Conservation (phyloP, 2,113 vertebrate genomes). For the Phalacrocorax carbo region DNA sequence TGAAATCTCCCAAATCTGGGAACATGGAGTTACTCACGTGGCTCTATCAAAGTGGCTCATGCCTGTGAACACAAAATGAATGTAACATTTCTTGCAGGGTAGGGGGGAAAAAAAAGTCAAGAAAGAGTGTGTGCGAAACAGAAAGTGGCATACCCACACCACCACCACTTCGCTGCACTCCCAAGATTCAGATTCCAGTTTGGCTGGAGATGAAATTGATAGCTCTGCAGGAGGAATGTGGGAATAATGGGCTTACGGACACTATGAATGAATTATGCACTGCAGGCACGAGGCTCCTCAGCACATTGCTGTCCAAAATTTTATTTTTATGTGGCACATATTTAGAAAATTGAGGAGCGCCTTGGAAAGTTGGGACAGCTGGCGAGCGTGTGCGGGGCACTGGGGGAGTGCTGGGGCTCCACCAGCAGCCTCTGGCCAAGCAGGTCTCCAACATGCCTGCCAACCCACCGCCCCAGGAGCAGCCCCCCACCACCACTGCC, state of each 20-base stretch:
- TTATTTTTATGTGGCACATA: conserved; percentile 76
- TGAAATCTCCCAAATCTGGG: background rate
- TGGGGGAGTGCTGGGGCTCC: conserved; percentile 50
- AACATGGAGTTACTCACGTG: background rate
- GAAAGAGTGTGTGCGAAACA: background rate
- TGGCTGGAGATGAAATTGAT: conserved; percentile 23
- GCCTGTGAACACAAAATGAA: background rate
- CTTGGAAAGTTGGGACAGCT: conserved; percentile 76
- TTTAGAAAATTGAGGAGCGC: conserved; percentile 74
- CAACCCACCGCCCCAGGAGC: conserved; percentile 63
- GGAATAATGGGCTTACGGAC: conserved; percentile 23
- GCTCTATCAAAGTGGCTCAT: background rate
- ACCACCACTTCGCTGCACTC: background rate
- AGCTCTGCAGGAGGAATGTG: conserved; percentile 45
- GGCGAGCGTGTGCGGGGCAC: conserved; percentile 37
- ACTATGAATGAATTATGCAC: conserved; percentile 60
- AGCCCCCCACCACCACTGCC: conserved; percentile 30
- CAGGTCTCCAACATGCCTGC: conserved; percentile 21
- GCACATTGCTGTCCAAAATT: conserved; percentile 30
- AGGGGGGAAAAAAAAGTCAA: background rate
- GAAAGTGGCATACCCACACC: background rate
- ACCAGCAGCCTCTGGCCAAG: conserved; percentile 35
- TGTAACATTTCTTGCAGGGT: background rate
- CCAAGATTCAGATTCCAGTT: conserved; percentile 40
- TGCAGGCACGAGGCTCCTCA: conserved; percentile 26